Evolutionary conservation across 1,140 invertebrate genomes (phyloP).

Genomic region (Aphelenchoides avenae): DNA sequence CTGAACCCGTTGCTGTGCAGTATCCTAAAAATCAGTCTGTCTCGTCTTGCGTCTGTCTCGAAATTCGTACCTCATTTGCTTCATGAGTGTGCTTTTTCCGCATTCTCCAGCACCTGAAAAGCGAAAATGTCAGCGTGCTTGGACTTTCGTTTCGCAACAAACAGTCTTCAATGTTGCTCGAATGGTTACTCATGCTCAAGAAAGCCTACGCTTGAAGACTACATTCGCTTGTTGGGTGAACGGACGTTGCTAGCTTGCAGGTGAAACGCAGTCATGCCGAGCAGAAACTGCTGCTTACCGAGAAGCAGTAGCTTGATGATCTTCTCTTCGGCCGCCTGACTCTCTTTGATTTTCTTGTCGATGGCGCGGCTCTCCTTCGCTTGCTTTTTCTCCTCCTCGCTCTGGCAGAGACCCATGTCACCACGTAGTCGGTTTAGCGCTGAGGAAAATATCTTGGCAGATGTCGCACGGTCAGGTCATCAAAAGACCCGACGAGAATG

Average conservation of each 20-base stretch:
- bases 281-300: slow-evolving; percentile 35
- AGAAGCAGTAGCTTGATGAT: slow-evolving; percentile 54
- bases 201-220: not conserved
- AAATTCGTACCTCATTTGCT: slow-evolving; percentile 53
- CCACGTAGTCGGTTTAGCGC: too few species aligned
- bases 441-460: too few species aligned
- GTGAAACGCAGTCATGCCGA: too few species aligned
- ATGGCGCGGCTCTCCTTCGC: slow-evolving; percentile 33
- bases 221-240: slow-evolving; percentile 1
- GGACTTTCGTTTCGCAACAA: too few species aligned
- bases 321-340: slow-evolving; percentile 42
- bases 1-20: slow-evolving; percentile 51
- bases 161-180: not conserved
- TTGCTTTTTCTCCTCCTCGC: slow-evolving; percentile 47
- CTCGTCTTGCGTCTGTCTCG: slow-evolving; percentile 2
- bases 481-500: too few species aligned
- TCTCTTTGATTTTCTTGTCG: slow-evolving; percentile 46
- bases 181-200: not conserved
- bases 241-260: too few species aligned
- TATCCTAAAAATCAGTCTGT: slow-evolving; percentile 38
- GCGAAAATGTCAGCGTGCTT: too few species aligned
- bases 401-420: slow-evolving; percentile 50
- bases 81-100: slow-evolving; percentile 51
- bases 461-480: too few species aligned
- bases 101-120: slow-evolving; percentile 52